phyloP scores from a whole-genome alignment of 2,113 vertebrate genomes.

The Puma concolor region DNA sequence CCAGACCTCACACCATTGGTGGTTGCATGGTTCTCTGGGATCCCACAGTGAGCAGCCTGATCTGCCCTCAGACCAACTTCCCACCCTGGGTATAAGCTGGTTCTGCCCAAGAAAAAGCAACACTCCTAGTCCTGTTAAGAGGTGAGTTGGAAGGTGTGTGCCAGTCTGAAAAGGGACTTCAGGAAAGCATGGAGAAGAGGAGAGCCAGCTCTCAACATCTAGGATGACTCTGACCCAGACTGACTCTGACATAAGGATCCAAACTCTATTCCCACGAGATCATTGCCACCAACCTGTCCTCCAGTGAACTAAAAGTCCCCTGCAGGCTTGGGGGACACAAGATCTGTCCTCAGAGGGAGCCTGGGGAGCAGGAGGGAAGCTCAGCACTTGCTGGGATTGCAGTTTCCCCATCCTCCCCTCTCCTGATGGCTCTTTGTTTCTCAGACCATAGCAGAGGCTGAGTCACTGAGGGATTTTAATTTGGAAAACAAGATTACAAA shows the following conservation, averaged over 20 bases:
- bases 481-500: slow-evolving; percentile 72
- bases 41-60: not conserved
- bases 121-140: no score
- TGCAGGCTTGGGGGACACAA: not conserved
- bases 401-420: not conserved
- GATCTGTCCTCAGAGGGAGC: not conserved
- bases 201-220: no score
- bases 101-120: not conserved
- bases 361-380: not conserved
- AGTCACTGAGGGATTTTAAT: slow-evolving; percentile 70
- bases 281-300: not conserved
- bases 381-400: fast-evolving
- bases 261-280: no score
- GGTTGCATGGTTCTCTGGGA: fast-evolving
- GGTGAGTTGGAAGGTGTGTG: no score
- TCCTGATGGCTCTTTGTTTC: not conserved
- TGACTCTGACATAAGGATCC: not conserved
- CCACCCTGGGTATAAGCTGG: not conserved
- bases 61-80: no score
- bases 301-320: not conserved
- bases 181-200: not conserved
- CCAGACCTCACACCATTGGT: not conserved
- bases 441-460: slow-evolving; percentile 6
- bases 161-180: not conserved
- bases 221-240: not conserved